Conservation (phyloP, 1,140 invertebrate genomes). For the Arion vulgaris region DNA sequence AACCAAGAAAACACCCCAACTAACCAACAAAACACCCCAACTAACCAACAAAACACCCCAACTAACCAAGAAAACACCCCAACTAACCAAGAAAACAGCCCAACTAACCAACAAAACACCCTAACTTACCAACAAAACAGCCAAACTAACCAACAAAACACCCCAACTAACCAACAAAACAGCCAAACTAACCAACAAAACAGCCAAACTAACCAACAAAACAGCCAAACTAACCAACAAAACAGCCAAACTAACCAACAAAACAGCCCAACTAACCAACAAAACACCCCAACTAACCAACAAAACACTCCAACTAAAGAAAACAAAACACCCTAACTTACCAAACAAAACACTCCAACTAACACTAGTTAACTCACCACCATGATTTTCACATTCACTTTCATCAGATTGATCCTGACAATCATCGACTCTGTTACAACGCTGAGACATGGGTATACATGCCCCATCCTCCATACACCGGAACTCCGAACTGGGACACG, state of each 20-base stretch:
- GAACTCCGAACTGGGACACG: constrained; percentile 22
- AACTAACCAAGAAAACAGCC: no score
- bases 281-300: background rate
- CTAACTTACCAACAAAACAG: no score
- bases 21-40: no score
- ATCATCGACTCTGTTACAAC: constrained; percentile 33
- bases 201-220: no score
- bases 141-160: no score
- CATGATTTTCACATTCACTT: background rate
- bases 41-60: no score
- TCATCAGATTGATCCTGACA: constrained; percentile 45
- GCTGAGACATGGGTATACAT: constrained; percentile 21
- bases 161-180: no score
- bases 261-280: background rate
- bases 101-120: no score
- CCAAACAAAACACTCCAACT: background rate
- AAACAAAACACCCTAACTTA: background rate
- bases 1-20: no score
- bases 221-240: background rate
- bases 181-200: no score
- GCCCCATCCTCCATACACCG: constrained; percentile 37
- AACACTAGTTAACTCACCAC: background rate
- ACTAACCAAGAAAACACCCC: no score
- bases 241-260: no score
- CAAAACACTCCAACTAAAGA: background rate